Evolutionary conservation across 1,140 invertebrate species (phyloP).

Genomic region (Limonius californicus): DNA sequence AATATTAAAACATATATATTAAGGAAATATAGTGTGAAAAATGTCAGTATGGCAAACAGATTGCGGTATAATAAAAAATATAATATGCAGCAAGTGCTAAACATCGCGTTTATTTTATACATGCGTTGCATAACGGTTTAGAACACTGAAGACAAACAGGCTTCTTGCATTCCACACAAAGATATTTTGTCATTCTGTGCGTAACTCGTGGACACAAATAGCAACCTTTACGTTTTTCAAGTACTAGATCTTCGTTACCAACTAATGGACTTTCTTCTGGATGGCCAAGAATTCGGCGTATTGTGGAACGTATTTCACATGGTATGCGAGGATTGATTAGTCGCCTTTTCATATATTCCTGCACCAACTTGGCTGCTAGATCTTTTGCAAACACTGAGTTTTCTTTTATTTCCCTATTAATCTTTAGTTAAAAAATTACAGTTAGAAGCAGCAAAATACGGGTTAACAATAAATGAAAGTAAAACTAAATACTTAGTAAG

Average conservation of each 20-base stretch:
- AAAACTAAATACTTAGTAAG: no score
- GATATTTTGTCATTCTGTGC: background rate
- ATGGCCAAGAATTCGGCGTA: background rate
- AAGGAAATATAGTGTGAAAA: no score
- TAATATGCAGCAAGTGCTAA: background rate
- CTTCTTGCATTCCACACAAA: background rate
- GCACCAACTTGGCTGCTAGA: background rate
- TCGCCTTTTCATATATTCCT: background rate
- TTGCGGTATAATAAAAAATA: no score
- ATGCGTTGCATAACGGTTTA: background rate
- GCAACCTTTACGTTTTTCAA: background rate
- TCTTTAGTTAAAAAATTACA: no score
- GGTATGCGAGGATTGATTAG: background rate
- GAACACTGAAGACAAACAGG: background rate
- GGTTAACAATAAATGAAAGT: no score
- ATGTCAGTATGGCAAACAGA: no score
- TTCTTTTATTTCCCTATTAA: background rate
- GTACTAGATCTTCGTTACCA: background rate
- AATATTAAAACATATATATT: no score
- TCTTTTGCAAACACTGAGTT: background rate
- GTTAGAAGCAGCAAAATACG: no score
- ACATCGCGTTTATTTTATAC: background rate
- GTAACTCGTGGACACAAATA: background rate
- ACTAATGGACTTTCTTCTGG: background rate
- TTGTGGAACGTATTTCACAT: background rate